phyloP scores from a whole-genome alignment of 1,140 invertebrate genomes.

The Hylaeus volcanicus region DNA sequence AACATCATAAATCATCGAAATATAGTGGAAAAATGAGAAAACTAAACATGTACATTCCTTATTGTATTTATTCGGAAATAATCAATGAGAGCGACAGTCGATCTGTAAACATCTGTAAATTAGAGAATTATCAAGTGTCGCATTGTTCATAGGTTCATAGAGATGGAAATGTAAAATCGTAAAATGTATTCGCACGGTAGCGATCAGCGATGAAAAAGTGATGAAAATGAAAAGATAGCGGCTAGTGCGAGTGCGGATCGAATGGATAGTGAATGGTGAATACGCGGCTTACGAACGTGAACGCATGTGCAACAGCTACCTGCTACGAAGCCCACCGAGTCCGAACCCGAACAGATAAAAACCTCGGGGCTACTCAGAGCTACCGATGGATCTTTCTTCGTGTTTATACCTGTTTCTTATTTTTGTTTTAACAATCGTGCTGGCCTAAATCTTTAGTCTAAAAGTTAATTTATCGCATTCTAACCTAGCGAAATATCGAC shows the following conservation, averaged over 20 bases:
- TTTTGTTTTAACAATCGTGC: conserved; percentile 33
- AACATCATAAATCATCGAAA: neutral
- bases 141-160: neutral
- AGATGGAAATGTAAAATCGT: neutral
- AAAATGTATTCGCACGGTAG: conserved; percentile 2
- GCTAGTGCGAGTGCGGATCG: no score
- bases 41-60: no score
- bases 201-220: neutral
- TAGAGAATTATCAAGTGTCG: no score
- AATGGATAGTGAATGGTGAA: neutral
- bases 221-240: neutral
- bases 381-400: conserved; percentile 60
- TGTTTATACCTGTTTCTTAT: conserved; percentile 59
- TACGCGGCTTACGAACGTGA: conserved; percentile 37
- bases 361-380: conserved; percentile 49
- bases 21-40: neutral
- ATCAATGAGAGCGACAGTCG: no score
- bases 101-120: no score
- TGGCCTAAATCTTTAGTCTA: conserved; percentile 34
- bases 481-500: conserved; percentile 33
- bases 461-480: conserved; percentile 39
- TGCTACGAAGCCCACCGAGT: conserved; percentile 43
- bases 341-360: conserved; percentile 41
- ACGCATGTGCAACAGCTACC: conserved; percentile 56
- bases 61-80: no score